Percentiles rank a stretch among this genome's conserved stretches.
phyloP scores from a whole-genome alignment of 2,888 invertebrate species.

The Platycnemis pennipes region DNA sequence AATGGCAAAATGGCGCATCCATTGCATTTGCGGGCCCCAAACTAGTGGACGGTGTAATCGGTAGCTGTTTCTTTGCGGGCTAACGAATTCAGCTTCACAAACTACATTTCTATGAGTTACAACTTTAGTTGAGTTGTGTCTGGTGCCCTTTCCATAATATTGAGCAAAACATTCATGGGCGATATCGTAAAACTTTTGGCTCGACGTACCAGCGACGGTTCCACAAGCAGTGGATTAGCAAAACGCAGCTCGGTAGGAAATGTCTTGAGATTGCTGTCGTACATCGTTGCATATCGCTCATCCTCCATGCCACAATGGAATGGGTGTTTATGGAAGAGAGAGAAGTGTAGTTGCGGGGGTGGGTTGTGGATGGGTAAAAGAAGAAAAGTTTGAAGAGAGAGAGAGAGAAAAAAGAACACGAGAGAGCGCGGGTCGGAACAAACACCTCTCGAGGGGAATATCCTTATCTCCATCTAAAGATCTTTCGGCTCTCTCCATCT shows the following conservation, averaged over 20 bases:
- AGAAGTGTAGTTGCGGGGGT: neutral
- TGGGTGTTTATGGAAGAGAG: neutral
- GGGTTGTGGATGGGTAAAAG: neutral
- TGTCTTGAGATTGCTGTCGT: neutral
- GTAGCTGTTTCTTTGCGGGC: too few relatives aligned
- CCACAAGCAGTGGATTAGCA: neutral
- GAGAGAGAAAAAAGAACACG: neutral
- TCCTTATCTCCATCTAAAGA: constrained; percentile 60
- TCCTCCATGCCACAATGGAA: neutral
- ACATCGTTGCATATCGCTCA: neutral
- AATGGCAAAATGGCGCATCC: too few relatives aligned
- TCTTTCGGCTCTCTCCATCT: constrained; percentile 67
- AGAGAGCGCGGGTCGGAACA: neutral
- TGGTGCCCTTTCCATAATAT: too few relatives aligned
- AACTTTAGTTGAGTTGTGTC: too few relatives aligned
- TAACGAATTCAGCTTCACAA: too few relatives aligned
- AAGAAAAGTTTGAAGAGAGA: neutral
- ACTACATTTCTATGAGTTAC: too few relatives aligned
- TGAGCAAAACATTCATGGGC: too few relatives aligned
- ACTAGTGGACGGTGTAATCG: too few relatives aligned
- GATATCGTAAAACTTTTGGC: too few relatives aligned
- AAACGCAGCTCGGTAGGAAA: neutral
- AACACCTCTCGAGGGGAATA: constrained; percentile 26
- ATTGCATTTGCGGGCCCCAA: too few relatives aligned
- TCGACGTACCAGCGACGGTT: neutral